Percentiles rank a stretch among this genome's conserved stretches.
Conservation (phyloP, 2,888 invertebrate species). For the Chymomyza caudatula region DNA sequence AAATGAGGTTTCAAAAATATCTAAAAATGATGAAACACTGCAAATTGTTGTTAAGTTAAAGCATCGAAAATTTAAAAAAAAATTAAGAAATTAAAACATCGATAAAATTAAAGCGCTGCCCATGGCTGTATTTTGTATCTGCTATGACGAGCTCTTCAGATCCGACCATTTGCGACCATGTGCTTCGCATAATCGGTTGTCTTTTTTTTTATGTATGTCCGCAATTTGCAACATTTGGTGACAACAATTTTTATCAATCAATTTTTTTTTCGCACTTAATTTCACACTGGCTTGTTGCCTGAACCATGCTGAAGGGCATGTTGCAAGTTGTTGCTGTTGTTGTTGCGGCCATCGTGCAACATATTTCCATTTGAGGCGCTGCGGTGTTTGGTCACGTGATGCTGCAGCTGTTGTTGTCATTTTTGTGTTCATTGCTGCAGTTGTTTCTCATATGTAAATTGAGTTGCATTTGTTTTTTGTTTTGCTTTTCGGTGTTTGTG, state of each 20-base stretch:
- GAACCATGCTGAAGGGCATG: too few species aligned
- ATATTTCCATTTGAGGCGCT: constrained; percentile 28
- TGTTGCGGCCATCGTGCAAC: background rate
- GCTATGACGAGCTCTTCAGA: background rate
- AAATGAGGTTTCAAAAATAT: too few species aligned
- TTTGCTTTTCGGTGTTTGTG: background rate
- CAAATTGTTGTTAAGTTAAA: too few species aligned
- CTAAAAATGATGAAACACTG: too few species aligned
- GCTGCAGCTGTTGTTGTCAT: constrained; percentile 27
- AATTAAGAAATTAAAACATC: too few species aligned
- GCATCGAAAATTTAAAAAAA: too few species aligned
- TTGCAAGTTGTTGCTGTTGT: background rate
- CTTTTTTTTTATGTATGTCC: background rate
- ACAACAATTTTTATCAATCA: background rate
- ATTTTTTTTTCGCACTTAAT: constrained; percentile 23
- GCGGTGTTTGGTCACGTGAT: constrained; percentile 59
- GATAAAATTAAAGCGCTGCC: too few species aligned
- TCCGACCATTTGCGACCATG: background rate
- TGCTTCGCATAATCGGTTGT: background rate
- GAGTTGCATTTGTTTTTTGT: constrained; percentile 40
- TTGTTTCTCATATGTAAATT: constrained; percentile 48
- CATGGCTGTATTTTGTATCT: too few species aligned
- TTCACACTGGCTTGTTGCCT: constrained; percentile 15
- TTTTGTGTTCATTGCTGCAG: background rate
- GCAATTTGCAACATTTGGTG: background rate